Evolutionary conservation across 2,797 vertebrate genomes (phyloP), one percentile per base, ranked within the genome.

Genomic region (Megaceryle alcyon): DNA sequence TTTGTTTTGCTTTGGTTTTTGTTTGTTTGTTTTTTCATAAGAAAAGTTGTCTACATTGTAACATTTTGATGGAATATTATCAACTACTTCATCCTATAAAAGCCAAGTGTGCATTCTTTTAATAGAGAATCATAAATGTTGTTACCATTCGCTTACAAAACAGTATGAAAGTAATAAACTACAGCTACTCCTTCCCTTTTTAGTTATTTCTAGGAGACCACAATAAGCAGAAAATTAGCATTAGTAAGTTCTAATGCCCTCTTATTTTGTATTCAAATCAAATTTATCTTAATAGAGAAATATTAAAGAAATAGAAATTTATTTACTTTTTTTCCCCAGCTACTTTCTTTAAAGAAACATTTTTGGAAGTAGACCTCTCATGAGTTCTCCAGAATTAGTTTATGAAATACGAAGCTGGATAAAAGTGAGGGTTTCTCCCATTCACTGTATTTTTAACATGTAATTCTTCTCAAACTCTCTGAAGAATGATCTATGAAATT

Each of bases 401-500:
- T 97, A 97, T 88, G 72, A 88, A 92, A 82, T 81, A 51, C 60
- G 48, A 75, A 89, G 57, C 71, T 94, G 33, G 53, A 43, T 94
- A 91, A 91, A 97, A 97, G 94, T 87, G 54, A 94, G 41, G 16
- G 14, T 77, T 96, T 95, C 93, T 96, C 82, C 88, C 46, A 94
- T 88, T 93, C 78, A 82, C 83, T 44, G 31, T 92, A 78, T 95
- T 97, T 98, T 97, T 97, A 97, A 97, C 97, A 95, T 77, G 80
- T 57, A 92, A 48, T 97, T 97, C 88, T 82, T 97, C 88, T 95
- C 85, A 97, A 96, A 90, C 25, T 73, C 93, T 95, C 93, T 92
- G 82, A 96, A 97, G 93, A 97, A 97, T 56, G 87, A 96, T 96
- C 90, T 97, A 96, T 97, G 97, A 98, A 97, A 96, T 90, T 22